phyloP scores from a whole-genome alignment of 1,140 invertebrate species.

The Caenorhabditis brenneri region DNA sequence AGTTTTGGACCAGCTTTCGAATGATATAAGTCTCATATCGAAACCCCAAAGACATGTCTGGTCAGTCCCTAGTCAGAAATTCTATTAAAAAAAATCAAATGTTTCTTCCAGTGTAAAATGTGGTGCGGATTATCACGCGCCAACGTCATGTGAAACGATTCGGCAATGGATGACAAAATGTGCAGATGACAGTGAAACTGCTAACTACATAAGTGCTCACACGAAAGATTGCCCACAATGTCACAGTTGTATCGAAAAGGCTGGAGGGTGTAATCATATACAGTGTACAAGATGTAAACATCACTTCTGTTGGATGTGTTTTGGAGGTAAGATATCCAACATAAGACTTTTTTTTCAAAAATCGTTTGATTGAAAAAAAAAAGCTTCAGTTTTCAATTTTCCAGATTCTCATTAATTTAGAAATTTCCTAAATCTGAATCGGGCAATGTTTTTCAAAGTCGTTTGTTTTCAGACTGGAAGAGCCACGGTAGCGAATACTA shows the following conservation, averaged over 20 bases:
- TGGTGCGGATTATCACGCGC: conserved; percentile 94
- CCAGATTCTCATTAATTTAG: not conserved
- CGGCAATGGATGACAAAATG: conserved; percentile 98
- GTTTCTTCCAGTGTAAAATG: conserved; percentile 80
- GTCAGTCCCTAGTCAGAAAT: conserved; percentile 72
- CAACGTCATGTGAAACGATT: conserved; percentile 92
- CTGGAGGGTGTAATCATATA: conserved; percentile 99
- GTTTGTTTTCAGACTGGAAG: conserved; percentile 82
- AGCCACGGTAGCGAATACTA: conserved; percentile 97
- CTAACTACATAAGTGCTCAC: conserved; percentile 84
- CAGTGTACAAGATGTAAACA: conserved; percentile 95
- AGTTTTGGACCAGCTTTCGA: no score
- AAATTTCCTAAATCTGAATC: no score
- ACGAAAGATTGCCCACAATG: conserved; percentile 87
- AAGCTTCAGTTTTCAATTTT: not conserved
- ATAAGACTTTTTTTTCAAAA: no score
- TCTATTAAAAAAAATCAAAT: not conserved
- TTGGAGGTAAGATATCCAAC: conserved; percentile 75
- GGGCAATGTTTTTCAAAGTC: no score
- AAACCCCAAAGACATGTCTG: conserved; percentile 82
- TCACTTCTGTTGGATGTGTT: conserved; percentile 99
- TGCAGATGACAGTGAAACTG: conserved; percentile 98
- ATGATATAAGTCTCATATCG: no score
- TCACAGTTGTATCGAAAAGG: conserved; percentile 99
- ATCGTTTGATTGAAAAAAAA: no score